A percentile compares a stretch with the other conserved stretches of the same genome.
phyloP scores from a whole-genome alignment of 1,140 invertebrate species.

The Copidosoma floridanum region DNA sequence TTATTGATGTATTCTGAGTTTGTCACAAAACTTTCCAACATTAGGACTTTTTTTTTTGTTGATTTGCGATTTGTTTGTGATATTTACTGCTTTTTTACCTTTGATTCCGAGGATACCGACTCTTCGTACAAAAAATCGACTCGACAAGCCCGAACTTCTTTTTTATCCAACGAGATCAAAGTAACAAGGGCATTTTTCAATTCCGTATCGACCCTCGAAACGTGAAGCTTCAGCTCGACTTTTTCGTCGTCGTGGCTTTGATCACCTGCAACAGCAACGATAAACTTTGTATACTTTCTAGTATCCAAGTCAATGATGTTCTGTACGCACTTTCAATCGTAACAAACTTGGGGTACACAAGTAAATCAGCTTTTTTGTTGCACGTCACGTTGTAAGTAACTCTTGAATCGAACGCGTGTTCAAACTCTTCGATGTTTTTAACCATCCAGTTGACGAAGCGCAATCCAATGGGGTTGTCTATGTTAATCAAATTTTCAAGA shows the following conservation, averaged over 20 bases:
- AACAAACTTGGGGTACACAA: not conserved
- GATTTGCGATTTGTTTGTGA: too few relatives aligned
- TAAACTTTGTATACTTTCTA: not conserved
- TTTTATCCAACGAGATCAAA: slow-evolving; percentile 27
- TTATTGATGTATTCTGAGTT: too few relatives aligned
- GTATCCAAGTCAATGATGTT: not conserved
- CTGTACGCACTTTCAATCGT: not conserved
- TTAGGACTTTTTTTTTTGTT: too few relatives aligned
- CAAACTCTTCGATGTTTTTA: slow-evolving; percentile 28
- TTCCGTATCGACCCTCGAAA: not conserved
- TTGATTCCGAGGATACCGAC: not conserved
- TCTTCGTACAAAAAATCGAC: slow-evolving; percentile 10
- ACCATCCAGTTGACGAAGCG: slow-evolving; percentile 33
- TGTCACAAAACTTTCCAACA: too few relatives aligned
- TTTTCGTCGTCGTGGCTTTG: not conserved
- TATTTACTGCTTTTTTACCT: not conserved
- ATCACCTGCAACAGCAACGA: slow-evolving; percentile 25
- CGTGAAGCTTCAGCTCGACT: slow-evolving; percentile 26
- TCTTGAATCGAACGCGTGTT: slow-evolving; percentile 30
- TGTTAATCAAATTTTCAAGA: not conserved
- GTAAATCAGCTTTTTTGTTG: not conserved
- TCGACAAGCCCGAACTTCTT: slow-evolving; percentile 26
- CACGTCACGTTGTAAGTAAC: slow-evolving; percentile 29
- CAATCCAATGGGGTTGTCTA: slow-evolving; percentile 33
- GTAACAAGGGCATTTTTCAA: slow-evolving; percentile 26